Conservation (phyloP, 2,888 invertebrate species). For the Pyralis farinalis region DNA sequence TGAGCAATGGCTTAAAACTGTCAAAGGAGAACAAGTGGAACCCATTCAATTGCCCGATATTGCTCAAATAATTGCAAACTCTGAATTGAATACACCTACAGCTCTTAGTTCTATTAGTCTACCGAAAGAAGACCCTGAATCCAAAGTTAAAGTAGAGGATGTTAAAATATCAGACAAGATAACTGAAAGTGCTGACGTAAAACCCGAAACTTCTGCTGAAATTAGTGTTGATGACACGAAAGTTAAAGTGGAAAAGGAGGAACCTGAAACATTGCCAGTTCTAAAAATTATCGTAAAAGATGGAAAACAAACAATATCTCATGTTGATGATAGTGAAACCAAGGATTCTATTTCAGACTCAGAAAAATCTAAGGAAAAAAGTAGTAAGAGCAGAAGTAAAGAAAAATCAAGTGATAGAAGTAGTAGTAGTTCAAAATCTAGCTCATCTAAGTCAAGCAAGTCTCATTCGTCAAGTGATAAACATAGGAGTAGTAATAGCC, state of each 20-base stretch:
- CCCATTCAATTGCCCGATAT: slow-evolving; percentile 59
- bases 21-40: slow-evolving; percentile 86
- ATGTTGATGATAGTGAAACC: slow-evolving; percentile 68
- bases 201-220: slow-evolving; percentile 23
- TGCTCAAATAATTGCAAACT: slow-evolving; percentile 45
- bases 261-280: slow-evolving; percentile 54
- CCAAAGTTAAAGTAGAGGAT: slow-evolving; percentile 19
- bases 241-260: slow-evolving; percentile 44
- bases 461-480: slow-evolving; percentile 62
- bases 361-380: slow-evolving; percentile 51
- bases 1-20: slow-evolving; percentile 94
- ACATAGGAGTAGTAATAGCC: slow-evolving; percentile 48
- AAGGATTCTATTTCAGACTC: slow-evolving; percentile 45
- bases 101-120: slow-evolving; percentile 29
- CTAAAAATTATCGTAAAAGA: slow-evolving; percentile 86
- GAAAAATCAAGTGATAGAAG: slow-evolving; percentile 75
- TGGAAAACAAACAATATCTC: slow-evolving; percentile 85
- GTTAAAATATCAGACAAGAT: slow-evolving; percentile 24
- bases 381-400: slow-evolving; percentile 56
- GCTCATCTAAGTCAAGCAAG: slow-evolving; percentile 61
- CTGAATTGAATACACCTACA: slow-evolving; percentile 33
- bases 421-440: slow-evolving; percentile 42
- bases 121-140: slow-evolving; percentile 24
- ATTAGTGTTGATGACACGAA: slow-evolving; percentile 18
- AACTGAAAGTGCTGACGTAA: slow-evolving; percentile 18